These are phyloP conservation scores for Tetragnatha montana DNA, from an alignment of 2,888 invertebrate species.

Conservation along the genomic window DNA sequence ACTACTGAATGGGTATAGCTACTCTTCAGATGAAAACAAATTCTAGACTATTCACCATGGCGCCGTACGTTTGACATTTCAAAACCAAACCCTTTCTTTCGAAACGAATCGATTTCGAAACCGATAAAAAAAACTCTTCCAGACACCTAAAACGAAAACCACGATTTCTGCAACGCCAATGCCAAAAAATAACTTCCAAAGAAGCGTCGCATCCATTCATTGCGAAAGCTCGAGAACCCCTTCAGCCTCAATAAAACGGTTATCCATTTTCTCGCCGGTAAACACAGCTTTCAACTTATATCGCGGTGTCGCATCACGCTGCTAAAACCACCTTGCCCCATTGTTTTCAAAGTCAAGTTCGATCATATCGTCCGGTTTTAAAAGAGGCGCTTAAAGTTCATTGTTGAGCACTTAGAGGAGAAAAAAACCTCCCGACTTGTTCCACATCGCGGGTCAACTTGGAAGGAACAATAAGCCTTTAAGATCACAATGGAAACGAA, in stretches of 20 bases:
- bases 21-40: too few relatives aligned
- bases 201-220: background rate
- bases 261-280: background rate
- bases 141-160: background rate
- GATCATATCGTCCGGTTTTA: conserved; percentile 10
- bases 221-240: background rate
- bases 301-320: conserved; percentile 18
- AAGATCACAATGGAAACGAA: conserved; percentile 21
- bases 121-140: background rate
- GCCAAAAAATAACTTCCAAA: background rate
- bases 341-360: conserved; percentile 40
- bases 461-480: conserved; percentile 58
- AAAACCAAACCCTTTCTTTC: background rate
- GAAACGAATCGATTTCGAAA: background rate
- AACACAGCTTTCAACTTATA: conserved; percentile 17
- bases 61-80: too few relatives aligned
- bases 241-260: conserved; percentile 10
- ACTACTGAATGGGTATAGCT: too few relatives aligned
- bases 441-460: conserved; percentile 13
- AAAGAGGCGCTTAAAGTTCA: conserved; percentile 33
- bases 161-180: background rate
- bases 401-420: background rate
- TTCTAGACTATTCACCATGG: too few relatives aligned
- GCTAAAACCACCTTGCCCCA: background rate
- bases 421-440: background rate